Evolutionary conservation across 1,140 invertebrate genomes (phyloP).

Genomic region (Pseudomyrmex flavicornis): DNA sequence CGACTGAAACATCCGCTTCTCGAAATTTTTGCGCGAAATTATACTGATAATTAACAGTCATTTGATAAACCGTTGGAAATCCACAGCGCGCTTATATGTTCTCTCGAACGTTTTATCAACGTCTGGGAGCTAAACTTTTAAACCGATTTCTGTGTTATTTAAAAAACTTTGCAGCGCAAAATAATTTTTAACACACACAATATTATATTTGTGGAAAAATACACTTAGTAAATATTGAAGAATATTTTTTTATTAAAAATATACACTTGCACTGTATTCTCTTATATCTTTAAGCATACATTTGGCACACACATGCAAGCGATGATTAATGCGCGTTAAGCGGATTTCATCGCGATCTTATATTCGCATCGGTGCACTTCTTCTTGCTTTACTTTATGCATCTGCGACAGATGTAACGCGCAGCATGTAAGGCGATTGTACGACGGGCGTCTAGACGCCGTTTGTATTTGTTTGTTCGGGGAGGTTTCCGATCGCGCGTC

Average conservation of each 20-base stretch:
- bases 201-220: no score
- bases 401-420: conserved; percentile 22
- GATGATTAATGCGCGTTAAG: neutral
- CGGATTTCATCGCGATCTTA: neutral
- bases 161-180: no score
- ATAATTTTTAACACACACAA: no score
- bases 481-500: conserved; percentile 57
- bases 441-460: conserved; percentile 67
- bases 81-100: no score
- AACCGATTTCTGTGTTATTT: no score
- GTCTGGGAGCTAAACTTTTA: no score
- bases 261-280: no score
- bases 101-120: no score
- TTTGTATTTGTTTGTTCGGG: conserved; percentile 62
- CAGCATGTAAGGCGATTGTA: neutral
- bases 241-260: no score
- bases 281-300: neutral
- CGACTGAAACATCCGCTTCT: conserved; percentile 33
- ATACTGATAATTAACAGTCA: neutral
- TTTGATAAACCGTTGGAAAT: neutral
- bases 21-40: conserved; percentile 14
- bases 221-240: no score
- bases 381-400: neutral
- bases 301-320: neutral
- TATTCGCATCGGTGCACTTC: neutral